phyloP scores from a whole-genome alignment of 2,113 vertebrate genomes.

The Pseudopodoces humilis region DNA sequence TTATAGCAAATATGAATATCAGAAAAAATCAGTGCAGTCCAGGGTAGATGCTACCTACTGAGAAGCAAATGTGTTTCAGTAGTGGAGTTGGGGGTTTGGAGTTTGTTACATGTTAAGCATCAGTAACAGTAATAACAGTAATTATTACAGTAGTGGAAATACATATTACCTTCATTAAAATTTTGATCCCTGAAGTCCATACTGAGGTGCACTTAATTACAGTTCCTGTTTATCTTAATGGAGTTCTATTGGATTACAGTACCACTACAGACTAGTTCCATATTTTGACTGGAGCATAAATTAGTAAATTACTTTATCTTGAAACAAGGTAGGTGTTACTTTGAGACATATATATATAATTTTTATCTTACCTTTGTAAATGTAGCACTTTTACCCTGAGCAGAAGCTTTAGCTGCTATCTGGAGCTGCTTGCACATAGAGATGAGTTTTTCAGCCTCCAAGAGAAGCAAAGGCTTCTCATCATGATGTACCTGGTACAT shows the following conservation, averaged over 20 bases:
- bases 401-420: slow-evolving; percentile 80
- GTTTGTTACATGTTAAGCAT: background rate
- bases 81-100: background rate
- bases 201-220: background rate
- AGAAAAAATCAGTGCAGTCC: background rate
- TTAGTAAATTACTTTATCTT: background rate
- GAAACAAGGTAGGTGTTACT: background rate
- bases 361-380: slow-evolving; percentile 87
- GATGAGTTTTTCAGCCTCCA: slow-evolving; percentile 90
- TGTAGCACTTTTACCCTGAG: slow-evolving; percentile 89
- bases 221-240: background rate
- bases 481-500: slow-evolving; percentile 83
- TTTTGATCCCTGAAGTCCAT: background rate
- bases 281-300: background rate
- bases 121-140: background rate
- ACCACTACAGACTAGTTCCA: background rate
- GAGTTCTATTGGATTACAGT: background rate
- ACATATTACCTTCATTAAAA: background rate
- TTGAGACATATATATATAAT: background rate
- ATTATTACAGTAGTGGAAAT: background rate
- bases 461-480: slow-evolving; percentile 82
- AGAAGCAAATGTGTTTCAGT: background rate
- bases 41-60: background rate
- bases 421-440: slow-evolving; percentile 89
- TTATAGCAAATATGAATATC: background rate